Percentiles rank a stretch among this genome's conserved stretches.
phyloP scores from a whole-genome alignment of 53 echinoderm and acorn worm species.

The Holothuria leucospilota region DNA sequence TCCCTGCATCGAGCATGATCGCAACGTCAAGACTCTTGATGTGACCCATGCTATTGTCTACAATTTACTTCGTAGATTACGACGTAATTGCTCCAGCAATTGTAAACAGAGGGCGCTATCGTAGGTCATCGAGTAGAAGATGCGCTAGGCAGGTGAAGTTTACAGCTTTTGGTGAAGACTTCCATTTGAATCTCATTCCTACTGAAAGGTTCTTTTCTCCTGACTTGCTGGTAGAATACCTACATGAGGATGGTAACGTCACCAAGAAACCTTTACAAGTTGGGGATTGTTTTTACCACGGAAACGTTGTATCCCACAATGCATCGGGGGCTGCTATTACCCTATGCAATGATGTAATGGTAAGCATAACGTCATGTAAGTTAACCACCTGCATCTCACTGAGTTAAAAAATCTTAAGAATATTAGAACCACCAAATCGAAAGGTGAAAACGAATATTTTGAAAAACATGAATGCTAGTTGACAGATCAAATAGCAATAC shows the following conservation, averaged over 20 bases:
- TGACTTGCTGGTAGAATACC: conserved; percentile 9
- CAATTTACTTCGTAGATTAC: neutral
- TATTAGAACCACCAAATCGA: no score
- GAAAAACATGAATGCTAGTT: no score
- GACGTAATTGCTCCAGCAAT: neutral
- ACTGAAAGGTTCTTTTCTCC: neutral
- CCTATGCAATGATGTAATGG: conserved; percentile 8
- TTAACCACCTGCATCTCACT: no score
- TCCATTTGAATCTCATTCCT: conserved; percentile 6
- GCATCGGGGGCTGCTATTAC: neutral
- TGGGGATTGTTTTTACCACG: conserved; percentile 29
- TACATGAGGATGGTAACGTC: neutral
- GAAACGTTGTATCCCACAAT: conserved; percentile 18
- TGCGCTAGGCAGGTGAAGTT: conserved; percentile 18
- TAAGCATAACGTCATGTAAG: neutral
- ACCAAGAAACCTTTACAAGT: neutral
- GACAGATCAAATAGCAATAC: no score
- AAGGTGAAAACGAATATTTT: no score
- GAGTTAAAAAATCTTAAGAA: no score
- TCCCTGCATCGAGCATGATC: no score
- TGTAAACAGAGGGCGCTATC: neutral
- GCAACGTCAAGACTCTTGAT: no score
- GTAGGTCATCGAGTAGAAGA: neutral
- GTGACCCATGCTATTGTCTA: no score
- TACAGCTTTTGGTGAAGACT: conserved; percentile 17